These are phyloP conservation scores for Rynchops niger DNA, from an alignment of 2,113 vertebrate genomes.

Conservation along the genomic window DNA sequence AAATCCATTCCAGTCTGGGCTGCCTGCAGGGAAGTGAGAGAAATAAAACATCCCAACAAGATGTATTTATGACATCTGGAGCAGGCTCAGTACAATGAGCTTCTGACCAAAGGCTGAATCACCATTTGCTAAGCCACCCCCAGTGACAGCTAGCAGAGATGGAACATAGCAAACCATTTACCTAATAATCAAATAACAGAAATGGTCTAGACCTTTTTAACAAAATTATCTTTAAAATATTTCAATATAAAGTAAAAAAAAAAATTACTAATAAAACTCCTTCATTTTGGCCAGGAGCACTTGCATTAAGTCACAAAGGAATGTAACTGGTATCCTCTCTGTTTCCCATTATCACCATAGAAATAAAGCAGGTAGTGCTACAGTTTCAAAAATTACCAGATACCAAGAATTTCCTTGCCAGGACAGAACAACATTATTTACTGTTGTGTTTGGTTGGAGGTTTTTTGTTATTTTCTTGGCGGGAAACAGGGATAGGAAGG, in stretches of 20 bases:
- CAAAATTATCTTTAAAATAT: neutral
- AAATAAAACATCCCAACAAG: conserved; percentile 41
- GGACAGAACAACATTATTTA: neutral
- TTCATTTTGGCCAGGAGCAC: neutral
- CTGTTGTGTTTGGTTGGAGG: neutral
- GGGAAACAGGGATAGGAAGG: neutral
- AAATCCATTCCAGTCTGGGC: conserved; percentile 2
- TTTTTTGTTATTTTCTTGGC: neutral
- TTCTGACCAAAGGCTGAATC: conserved; percentile 18
- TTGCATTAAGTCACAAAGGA: neutral
- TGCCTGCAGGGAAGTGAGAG: conserved; percentile 20
- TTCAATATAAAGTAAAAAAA: neutral
- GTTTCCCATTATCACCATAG: neutral
- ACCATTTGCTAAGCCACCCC: neutral
- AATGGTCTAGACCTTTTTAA: neutral
- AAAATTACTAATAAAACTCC: neutral
- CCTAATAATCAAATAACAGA: neutral
- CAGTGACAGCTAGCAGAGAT: neutral
- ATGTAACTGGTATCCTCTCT: neutral
- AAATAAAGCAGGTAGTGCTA: neutral
- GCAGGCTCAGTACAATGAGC: neutral
- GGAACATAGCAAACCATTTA: conserved; percentile 8
- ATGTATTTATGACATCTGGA: conserved; percentile 50
- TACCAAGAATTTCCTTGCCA: neutral
- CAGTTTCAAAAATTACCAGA: neutral